phyloP scores from a whole-genome alignment of 2,113 vertebrate genomes.

The Mustelus asterias region DNA sequence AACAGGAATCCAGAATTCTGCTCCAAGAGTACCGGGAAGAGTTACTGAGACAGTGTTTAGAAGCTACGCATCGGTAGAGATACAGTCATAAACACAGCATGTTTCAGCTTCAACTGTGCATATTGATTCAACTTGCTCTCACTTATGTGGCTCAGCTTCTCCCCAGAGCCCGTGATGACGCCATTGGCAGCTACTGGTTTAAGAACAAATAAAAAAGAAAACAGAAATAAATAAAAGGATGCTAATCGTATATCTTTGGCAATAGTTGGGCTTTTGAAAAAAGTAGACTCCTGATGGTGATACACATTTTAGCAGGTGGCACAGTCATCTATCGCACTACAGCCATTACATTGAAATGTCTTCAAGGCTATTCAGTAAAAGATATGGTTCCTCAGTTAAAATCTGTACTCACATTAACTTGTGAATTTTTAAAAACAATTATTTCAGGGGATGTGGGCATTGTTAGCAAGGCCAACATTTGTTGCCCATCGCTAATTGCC shows the following conservation, averaged over 20 bases:
- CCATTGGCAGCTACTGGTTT: background rate
- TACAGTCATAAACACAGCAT: constrained; percentile 17
- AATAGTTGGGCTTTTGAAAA: background rate
- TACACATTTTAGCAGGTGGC: background rate
- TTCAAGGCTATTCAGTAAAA: background rate
- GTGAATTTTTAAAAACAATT: background rate
- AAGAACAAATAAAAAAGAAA: background rate
- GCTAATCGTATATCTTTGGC: background rate
- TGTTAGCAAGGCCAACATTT: background rate
- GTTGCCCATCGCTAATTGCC: background rate
- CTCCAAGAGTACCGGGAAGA: constrained; percentile 4
- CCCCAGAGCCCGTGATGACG: background rate
- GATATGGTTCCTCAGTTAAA: background rate
- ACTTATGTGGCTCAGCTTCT: background rate
- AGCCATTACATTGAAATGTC: background rate
- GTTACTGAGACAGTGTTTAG: background rate
- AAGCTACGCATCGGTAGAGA: background rate
- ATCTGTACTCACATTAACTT: background rate
- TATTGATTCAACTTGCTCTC: constrained; percentile 26
- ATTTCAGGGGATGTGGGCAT: background rate
- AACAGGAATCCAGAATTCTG: background rate
- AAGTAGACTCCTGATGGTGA: background rate
- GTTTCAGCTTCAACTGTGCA: constrained; percentile 21
- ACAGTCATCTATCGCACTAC: background rate
- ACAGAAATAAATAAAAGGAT: constrained; percentile 9